Conservation (phyloP, 37 sponge, comb jelly and placozoan genomes). For the Bolinopsis microptera region DNA sequence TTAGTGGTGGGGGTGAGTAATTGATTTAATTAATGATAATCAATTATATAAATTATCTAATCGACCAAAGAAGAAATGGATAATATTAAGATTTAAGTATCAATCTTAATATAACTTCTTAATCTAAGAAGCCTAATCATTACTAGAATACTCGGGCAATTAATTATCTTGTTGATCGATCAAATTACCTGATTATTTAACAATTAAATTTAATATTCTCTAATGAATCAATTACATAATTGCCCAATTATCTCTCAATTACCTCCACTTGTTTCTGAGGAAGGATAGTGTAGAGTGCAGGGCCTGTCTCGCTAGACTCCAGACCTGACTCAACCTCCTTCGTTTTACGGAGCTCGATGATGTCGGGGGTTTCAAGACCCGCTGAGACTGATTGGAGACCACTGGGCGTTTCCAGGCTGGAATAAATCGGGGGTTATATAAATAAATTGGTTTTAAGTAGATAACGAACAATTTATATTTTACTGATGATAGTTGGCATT, state of each 20-base stretch:
- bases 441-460: neutral
- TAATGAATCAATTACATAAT: no score
- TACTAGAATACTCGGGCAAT: no score
- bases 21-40: neutral
- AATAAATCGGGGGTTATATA: neutral
- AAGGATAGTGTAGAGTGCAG: conserved; percentile 85
- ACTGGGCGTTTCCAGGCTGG: conserved; percentile 91
- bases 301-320: conserved; percentile 67
- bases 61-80: no score
- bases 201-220: no score
- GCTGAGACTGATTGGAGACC: conserved; percentile 95
- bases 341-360: conserved; percentile 87
- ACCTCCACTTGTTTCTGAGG: conserved; percentile 83
- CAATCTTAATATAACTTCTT: no score
- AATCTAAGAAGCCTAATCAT: no score
- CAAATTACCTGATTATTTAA: no score
- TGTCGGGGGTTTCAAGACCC: conserved; percentile 96
- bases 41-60: neutral
- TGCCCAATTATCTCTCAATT: no score
- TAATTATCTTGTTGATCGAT: no score
- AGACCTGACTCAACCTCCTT: conserved; percentile 64
- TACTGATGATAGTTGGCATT: neutral
- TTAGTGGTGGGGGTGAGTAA: conserved; percentile 50
- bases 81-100: no score
- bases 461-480: neutral